phyloP scores from a whole-genome alignment of 2,113 vertebrate genomes.

The Thryonomys swinderianus region DNA sequence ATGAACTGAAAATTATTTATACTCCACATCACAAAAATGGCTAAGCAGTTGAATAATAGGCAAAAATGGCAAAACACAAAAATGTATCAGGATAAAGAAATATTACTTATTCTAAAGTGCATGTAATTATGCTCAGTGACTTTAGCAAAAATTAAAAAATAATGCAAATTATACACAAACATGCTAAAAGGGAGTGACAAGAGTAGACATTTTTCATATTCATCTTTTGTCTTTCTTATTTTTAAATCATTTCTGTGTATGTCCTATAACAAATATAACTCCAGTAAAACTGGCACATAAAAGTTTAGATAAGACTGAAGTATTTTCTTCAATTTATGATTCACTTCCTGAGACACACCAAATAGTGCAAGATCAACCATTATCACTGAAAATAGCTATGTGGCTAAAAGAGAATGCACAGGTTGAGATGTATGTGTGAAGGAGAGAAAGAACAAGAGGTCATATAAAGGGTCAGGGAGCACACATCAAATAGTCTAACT shows the following conservation, averaged over 20 bases:
- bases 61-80: not conserved
- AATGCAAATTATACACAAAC: not conserved
- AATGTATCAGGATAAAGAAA: not conserved
- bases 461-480: not conserved
- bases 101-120: not conserved
- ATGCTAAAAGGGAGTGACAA: not conserved
- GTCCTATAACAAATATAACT: not conserved
- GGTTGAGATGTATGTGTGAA: not conserved
- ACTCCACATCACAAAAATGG: not conserved
- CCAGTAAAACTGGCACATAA: not conserved
- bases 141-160: not conserved
- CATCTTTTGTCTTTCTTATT: not conserved
- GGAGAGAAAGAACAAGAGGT: not conserved
- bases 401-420: not conserved
- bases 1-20: not conserved
- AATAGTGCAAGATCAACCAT: not conserved
- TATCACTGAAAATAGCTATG: not conserved
- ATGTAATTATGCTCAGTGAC: not conserved
- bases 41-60: not conserved
- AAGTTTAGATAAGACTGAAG: not conserved
- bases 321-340: not conserved
- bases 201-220: not conserved
- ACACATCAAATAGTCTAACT: not conserved
- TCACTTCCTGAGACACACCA: not conserved
- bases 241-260: not conserved